Conservation (phyloP, 1,140 invertebrate genomes). For the Leptinotarsa defecta region DNA sequence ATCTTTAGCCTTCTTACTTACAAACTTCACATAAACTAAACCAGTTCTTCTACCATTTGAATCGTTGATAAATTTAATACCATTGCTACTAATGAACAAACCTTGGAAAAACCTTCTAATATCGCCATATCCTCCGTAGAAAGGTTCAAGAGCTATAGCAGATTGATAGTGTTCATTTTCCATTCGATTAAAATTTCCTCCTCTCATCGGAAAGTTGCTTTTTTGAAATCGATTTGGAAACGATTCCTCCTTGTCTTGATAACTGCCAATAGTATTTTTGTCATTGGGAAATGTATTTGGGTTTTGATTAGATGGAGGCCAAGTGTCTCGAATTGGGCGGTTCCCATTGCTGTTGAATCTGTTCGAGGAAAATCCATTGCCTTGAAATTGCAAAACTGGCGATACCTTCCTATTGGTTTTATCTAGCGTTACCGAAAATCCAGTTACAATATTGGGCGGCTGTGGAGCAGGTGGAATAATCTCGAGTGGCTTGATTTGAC, state of each 20-base stretch:
- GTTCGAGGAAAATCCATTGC: constrained; percentile 29
- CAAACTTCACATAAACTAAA: constrained; percentile 79
- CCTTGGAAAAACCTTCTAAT: constrained; percentile 80
- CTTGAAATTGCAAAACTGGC: not conserved
- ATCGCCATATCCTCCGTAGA: constrained; percentile 71
- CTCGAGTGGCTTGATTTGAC: constrained; percentile 42
- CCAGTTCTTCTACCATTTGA: constrained; percentile 77
- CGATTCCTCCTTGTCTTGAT: constrained; percentile 9
- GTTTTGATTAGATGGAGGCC: constrained; percentile 35
- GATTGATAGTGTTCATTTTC: constrained; percentile 51
- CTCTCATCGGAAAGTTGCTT: not conserved
- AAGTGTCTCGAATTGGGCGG: constrained; percentile 24
- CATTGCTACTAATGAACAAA: constrained; percentile 77
- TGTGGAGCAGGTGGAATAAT: constrained; percentile 17
- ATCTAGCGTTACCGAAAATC: constrained; percentile 30
- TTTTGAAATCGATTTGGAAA: constrained; percentile 19
- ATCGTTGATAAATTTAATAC: constrained; percentile 85
- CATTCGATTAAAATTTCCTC: not conserved
- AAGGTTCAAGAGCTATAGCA: constrained; percentile 68
- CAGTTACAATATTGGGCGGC: constrained; percentile 27
- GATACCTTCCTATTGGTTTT: constrained; percentile 32
- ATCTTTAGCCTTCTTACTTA: constrained; percentile 67
- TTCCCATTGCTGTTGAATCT: constrained; percentile 9
- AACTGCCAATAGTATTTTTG: not conserved
- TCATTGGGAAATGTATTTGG: constrained; percentile 2